Base-by-base conservation (phyloP, 2,113 vertebrate genomes). In the Nipponia nippon region DNA sequence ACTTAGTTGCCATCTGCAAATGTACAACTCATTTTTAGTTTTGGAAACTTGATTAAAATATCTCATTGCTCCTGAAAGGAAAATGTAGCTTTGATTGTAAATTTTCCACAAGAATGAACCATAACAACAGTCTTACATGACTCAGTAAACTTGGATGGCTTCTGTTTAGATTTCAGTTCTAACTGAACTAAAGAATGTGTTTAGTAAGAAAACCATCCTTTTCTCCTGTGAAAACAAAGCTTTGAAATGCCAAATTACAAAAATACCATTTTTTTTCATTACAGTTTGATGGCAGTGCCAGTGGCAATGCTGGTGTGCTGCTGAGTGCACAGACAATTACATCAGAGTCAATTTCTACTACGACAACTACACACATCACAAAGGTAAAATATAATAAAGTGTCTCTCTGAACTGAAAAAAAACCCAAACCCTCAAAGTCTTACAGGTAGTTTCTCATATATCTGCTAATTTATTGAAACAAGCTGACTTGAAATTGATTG, bases 321-420 rank as follows among this genome's bases (percentile, higher is more conserved):
- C 98, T 99, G 98, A 99, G 99, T 3, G 99, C 99, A 83, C 99
- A 99, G 97, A 99, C 99, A 88, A 99, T 99, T 98, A 99, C 99
- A 66, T 99, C 99, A 29, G 99, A 99, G 96, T 99, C 99, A 26
- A 92, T 99, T 97, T 99, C 99, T 55, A 99, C 99, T 53, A 99
- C 99, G 10, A 99, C 99, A 55, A 99, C 99, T 81, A 99, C 99
- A 96, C 99, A 99, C 98, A 99, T 99, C 94, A 99, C 99, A 94
- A 99, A 99, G 99, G 99, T 99, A 98, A 97, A 85, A 72, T 47
- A 17, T 2, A 46, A 38, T 61, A 13, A 16, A 42, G 40, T 49
- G 29, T 58, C 6, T 71, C 47, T 73, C 26, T 70, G 36, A 61
- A 62, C 5, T 62, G 3, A 53, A 65, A 47, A 61, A 25, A n/a